These are phyloP conservation scores for Mystacornis crossleyi DNA, from an alignment of 2,113 vertebrate genomes.

Conservation along the genomic window DNA sequence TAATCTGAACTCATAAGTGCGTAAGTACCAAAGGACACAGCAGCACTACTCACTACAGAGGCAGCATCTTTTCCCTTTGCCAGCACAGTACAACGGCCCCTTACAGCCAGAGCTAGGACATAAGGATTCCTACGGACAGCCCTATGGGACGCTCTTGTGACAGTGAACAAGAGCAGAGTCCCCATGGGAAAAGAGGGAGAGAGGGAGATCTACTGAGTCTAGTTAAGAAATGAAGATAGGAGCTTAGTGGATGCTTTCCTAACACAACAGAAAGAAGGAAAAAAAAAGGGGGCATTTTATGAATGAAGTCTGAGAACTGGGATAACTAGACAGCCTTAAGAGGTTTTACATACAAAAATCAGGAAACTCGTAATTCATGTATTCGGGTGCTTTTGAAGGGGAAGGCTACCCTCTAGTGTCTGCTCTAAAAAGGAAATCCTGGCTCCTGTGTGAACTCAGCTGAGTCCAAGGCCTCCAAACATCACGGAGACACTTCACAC, in stretches of 20 bases:
- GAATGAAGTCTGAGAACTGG: background rate
- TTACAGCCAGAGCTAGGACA: background rate
- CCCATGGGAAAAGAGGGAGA: background rate
- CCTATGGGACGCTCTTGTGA: background rate
- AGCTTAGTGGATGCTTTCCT: background rate
- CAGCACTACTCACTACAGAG: background rate
- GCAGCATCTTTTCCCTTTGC: conserved; percentile 23
- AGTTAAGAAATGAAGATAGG: background rate
- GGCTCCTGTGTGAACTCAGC: background rate
- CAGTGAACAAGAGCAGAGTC: background rate
- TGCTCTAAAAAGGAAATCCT: background rate
- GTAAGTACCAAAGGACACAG: background rate
- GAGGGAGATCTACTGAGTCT: background rate
- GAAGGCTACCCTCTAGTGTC: conserved; percentile 32
- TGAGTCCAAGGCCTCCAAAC: background rate
- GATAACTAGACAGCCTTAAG: background rate
- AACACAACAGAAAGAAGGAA: background rate
- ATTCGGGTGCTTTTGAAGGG: background rate
- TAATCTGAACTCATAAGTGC: background rate
- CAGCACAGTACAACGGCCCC: background rate
- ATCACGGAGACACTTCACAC: background rate
- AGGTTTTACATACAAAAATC: background rate
- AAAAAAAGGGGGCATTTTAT: background rate
- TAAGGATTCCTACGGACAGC: background rate
- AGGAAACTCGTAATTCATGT: background rate